Evolutionary conservation across 2,113 vertebrate genomes (phyloP), one percentile per base, ranked within the genome.

Genomic region (Acrocephalus kingi): DNA sequence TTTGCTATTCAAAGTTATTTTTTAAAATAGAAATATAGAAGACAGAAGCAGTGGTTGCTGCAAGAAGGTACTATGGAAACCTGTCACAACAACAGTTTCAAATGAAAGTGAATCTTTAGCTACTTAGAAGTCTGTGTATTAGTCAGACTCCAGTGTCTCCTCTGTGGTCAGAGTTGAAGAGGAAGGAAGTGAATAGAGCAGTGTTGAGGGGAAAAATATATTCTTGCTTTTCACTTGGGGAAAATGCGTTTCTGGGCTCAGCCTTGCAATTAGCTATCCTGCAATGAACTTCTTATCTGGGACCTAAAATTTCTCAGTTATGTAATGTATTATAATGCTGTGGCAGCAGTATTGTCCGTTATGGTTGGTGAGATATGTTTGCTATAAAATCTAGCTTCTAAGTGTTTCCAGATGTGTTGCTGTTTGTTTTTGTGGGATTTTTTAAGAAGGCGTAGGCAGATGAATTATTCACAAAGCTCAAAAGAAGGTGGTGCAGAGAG

Each of bases 11-110:
- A 11, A 79, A 94, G 75, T 90, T 96, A 58, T 76, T 95, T 95
- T 96, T 94, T 86, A 33, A 92, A 95, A 94, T 96, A 97, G 92
- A 87, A 97, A 58, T 72, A 76, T 37, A 90, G 93, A 94, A 96
- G 92, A 74, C 89, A 93, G 94, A 93, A 94, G 73, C 58, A 63
- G 74, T 88, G 61, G 78, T 52, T 93, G 59, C 89, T 96, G 67
- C 45, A 92, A 66, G 84, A 55, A 96, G 94, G 77, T 82, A 76
- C 92, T 93, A 78, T 91, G 93, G 94, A 95, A 96, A 94, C 93
- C 87, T 90, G 71, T 96, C 96, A 96, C 22, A 14, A 93, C 85
- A 82, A 62, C 73, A 64, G 48, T 90, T 96, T 95, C 52, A 75
- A 89, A 66, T 37, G 27, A 51, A 91, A 93, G 49, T 2, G 18